phyloP scores from a whole-genome alignment of 2,888 invertebrate species.

The Idaea aversata region DNA sequence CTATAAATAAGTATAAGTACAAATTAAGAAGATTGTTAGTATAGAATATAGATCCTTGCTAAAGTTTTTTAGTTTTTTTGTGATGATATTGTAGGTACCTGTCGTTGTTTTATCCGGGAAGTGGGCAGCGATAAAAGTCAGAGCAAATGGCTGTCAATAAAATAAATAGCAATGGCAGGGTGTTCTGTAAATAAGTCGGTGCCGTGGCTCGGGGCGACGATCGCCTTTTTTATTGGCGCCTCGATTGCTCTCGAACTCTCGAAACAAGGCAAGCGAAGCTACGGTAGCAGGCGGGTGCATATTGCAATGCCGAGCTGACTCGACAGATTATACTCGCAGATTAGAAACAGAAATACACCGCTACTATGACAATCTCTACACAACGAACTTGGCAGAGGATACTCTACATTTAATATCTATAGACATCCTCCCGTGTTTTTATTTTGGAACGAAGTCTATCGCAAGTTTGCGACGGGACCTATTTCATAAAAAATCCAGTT shows the following conservation, averaged over 20 bases:
- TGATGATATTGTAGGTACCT: constrained; percentile 52
- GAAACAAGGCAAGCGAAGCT: constrained; percentile 72
- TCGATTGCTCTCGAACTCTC: constrained; percentile 80
- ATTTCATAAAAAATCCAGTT: too few species aligned
- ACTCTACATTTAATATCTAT: constrained; percentile 1
- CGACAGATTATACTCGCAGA: constrained; percentile 69
- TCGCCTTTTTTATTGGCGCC: constrained; percentile 81
- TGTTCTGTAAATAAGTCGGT: constrained; percentile 80
- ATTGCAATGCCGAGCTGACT: constrained; percentile 63
- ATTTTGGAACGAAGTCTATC: neutral
- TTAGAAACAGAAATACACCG: constrained; percentile 58
- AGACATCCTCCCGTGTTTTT: constrained; percentile 13
- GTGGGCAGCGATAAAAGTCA: constrained; percentile 77
- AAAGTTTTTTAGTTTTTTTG: constrained; percentile 7
- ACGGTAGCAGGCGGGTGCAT: constrained; percentile 51
- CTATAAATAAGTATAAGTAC: too few species aligned
- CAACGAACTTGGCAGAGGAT: neutral
- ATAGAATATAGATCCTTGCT: constrained; percentile 14
- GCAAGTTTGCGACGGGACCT: too few species aligned
- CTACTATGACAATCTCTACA: constrained; percentile 34
- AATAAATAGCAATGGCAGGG: constrained; percentile 79
- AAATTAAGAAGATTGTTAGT: constrained; percentile 14
- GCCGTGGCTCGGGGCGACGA: constrained; percentile 72
- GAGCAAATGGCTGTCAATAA: constrained; percentile 79
- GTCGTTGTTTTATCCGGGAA: constrained; percentile 73